phyloP scores from a whole-genome alignment of 1,140 invertebrate genomes.

The Drosophila oshimai region DNA sequence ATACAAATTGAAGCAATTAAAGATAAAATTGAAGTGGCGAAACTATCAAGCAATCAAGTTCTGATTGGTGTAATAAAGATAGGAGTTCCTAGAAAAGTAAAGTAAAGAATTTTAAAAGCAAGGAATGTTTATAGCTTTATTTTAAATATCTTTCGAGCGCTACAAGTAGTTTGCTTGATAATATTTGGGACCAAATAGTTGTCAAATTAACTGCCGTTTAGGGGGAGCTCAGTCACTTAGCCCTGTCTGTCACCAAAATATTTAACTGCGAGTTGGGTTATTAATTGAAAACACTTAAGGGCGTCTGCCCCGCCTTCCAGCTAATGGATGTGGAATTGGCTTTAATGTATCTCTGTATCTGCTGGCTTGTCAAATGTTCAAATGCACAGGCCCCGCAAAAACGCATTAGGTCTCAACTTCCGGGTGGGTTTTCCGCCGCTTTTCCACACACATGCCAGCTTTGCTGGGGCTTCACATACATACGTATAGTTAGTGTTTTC shows the following conservation, averaged over 20 bases:
- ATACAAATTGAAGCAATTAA: neutral
- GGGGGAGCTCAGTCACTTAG: slow-evolving; percentile 2
- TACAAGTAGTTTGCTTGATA: no score
- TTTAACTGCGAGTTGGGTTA: slow-evolving; percentile 41
- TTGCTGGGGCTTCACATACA: slow-evolving; percentile 57
- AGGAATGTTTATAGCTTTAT: no score
- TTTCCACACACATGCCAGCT: slow-evolving; percentile 29
- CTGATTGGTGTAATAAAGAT: neutral
- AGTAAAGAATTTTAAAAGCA: no score
- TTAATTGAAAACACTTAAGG: slow-evolving; percentile 66
- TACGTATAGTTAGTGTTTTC: no score
- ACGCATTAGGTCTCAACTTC: slow-evolving; percentile 54
- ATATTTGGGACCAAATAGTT: no score
- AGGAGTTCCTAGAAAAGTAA: neutral
- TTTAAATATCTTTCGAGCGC: no score
- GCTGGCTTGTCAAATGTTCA: slow-evolving; percentile 26
- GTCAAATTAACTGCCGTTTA: neutral
- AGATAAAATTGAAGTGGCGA: neutral
- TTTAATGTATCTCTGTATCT: slow-evolving; percentile 59
- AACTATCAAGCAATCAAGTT: neutral
- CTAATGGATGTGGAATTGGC: slow-evolving; percentile 68
- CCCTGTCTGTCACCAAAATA: slow-evolving; percentile 25
- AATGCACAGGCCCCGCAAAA: slow-evolving; percentile 37
- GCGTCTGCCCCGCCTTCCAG: slow-evolving; percentile 11
- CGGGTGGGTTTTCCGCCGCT: slow-evolving; percentile 58